phyloP scores from a whole-genome alignment of 2,113 vertebrate species.

The Pterocles burchelli region DNA sequence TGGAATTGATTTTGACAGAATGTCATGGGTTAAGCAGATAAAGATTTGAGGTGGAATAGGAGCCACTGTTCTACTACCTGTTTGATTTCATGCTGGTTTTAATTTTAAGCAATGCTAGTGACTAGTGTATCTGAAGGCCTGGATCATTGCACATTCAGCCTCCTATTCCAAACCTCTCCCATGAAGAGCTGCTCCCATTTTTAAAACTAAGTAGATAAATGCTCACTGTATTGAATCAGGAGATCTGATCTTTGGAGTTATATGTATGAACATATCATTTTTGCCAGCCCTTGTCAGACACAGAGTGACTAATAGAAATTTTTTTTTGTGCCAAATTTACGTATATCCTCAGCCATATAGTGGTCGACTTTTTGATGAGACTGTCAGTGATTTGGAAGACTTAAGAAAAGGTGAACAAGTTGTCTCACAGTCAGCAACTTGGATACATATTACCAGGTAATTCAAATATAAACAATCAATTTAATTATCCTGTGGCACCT shows the following conservation, averaged over 20 bases:
- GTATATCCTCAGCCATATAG: too few relatives aligned
- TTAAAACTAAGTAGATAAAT: neutral
- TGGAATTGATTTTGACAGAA: neutral
- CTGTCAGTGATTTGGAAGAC: neutral
- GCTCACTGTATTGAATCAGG: neutral
- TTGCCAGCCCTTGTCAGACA: neutral
- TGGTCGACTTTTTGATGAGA: neutral
- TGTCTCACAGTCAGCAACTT: neutral
- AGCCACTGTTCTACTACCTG: neutral
- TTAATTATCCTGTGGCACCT: neutral
- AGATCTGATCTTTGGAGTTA: neutral
- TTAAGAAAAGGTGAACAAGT: neutral
- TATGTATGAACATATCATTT: neutral
- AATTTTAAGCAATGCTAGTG: neutral
- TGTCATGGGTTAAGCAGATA: too few relatives aligned
- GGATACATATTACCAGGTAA: neutral
- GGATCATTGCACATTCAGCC: neutral
- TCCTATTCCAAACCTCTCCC: neutral
- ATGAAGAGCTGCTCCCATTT: neutral
- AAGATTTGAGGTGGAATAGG: neutral
- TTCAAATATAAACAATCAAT: neutral
- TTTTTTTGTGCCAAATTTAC: neutral
- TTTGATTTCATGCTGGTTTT: neutral
- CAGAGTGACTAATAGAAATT: neutral
- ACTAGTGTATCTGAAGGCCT: neutral